Conservation (phyloP, 1,140 invertebrate species). For the Drosophila pseudoananassae region DNA sequence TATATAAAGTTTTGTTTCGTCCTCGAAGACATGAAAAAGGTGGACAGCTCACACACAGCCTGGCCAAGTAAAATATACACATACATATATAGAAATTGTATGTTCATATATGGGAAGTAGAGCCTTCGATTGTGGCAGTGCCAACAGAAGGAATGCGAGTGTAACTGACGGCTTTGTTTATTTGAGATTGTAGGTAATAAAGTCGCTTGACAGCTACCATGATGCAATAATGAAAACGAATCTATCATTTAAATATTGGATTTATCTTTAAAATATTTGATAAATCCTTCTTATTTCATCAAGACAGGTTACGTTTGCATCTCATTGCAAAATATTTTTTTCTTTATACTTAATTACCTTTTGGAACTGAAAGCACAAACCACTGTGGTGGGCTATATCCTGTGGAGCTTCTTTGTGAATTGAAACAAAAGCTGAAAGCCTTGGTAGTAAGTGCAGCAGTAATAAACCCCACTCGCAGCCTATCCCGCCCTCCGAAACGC, state of each 20-base stretch:
- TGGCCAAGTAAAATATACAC: conserved; percentile 27
- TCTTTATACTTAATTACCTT: neutral
- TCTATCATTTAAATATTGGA: too few species aligned
- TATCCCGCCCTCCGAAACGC: conserved; percentile 8
- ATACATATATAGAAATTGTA: neutral
- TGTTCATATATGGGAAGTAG: conserved; percentile 19
- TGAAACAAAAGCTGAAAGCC: conserved; percentile 50
- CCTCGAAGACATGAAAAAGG: conserved; percentile 60
- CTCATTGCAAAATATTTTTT: neutral
- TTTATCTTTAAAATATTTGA: too few species aligned
- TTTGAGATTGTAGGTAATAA: conserved; percentile 45
- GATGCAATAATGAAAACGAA: neutral
- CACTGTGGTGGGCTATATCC: conserved; percentile 36
- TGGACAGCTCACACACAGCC: conserved; percentile 52
- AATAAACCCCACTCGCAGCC: conserved; percentile 28
- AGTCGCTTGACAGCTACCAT: conserved; percentile 40
- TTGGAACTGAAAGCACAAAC: neutral
- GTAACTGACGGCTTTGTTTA: conserved; percentile 45
- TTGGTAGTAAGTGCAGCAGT: conserved; percentile 47
- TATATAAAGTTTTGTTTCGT: conserved; percentile 17
- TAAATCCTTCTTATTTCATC: too few species aligned
- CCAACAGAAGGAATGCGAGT: conserved; percentile 38
- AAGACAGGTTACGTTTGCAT: neutral
- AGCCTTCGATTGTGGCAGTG: conserved; percentile 31
- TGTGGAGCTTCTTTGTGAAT: conserved; percentile 44